Evolutionary conservation across 1,140 invertebrate species (phyloP).

Genomic region (Brachionus rotundiformis): DNA sequence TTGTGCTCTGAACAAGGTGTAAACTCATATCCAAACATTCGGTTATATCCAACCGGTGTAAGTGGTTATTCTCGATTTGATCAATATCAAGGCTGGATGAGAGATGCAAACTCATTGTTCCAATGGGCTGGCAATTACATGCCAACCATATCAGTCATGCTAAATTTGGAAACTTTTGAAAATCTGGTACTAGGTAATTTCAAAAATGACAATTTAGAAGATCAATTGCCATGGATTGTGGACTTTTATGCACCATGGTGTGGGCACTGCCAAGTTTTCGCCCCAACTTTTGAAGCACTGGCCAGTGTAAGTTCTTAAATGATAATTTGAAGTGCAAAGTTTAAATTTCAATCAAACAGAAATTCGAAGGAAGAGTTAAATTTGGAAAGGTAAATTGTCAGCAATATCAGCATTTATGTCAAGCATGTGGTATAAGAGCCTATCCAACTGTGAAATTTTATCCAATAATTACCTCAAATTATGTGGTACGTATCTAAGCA

Average conservation of each 20-base stretch:
- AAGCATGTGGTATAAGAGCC: conserved; percentile 64
- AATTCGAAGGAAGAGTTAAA: conserved; percentile 65
- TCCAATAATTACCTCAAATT: conserved; percentile 54
- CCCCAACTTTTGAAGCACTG: conserved; percentile 71
- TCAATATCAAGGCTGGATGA: conserved; percentile 68
- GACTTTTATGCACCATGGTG: conserved; percentile 79
- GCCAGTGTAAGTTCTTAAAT: conserved; percentile 67
- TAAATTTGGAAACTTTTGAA: conserved; percentile 56
- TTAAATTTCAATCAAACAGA: conserved; percentile 60
- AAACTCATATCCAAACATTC: conserved; percentile 72
- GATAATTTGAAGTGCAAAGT: neutral
- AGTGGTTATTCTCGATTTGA: conserved; percentile 65
- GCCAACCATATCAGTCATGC: conserved; percentile 64
- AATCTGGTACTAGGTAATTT: conserved; percentile 58
- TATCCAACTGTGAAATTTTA: conserved; percentile 68
- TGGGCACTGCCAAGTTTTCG: conserved; percentile 72
- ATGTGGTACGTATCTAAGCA: neutral
- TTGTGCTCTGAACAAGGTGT: conserved; percentile 70
- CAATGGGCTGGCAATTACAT: conserved; percentile 70
- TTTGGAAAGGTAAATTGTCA: conserved; percentile 70
- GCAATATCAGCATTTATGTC: conserved; percentile 62
- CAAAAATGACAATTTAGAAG: conserved; percentile 62
- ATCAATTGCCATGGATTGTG: conserved; percentile 68
- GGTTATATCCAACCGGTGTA: conserved; percentile 70
- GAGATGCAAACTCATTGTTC: conserved; percentile 68